Evolutionary conservation across 2,888 invertebrate genomes (phyloP).

Genomic region (Leucoptera coffeella): DNA sequence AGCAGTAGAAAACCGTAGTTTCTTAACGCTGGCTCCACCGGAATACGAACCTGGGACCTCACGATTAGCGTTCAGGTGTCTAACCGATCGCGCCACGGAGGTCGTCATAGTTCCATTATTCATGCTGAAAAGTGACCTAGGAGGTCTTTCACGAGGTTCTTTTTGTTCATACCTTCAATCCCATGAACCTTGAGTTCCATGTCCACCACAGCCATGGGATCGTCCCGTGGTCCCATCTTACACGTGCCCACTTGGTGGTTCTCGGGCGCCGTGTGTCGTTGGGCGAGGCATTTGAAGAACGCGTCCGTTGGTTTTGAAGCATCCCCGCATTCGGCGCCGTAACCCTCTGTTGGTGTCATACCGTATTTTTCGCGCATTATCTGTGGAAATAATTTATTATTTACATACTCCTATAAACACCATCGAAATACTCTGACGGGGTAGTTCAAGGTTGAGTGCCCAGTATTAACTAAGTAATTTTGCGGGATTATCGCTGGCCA

Average conservation of each 20-base stretch:
- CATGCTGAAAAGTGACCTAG: no score
- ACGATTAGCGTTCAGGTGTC: no score
- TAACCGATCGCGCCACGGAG: no score
- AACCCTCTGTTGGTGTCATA: conserved; percentile 30
- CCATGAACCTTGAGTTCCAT: conserved; percentile 60
- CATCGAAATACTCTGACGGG: no score
- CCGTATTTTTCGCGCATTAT: conserved; percentile 52
- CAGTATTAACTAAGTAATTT: no score
- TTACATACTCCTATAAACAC: no score
- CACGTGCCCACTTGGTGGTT: conserved; percentile 79
- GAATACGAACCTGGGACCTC: no score
- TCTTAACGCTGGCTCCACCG: neutral
- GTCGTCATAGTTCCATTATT: no score
- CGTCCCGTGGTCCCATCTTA: conserved; percentile 70
- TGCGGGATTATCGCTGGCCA: no score
- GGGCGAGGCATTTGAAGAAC: conserved; percentile 71
- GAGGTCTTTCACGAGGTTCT: no score
- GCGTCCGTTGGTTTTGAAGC: conserved; percentile 52
- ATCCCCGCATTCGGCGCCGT: conserved; percentile 41
- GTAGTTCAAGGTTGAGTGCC: no score
- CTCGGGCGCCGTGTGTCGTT: conserved; percentile 68
- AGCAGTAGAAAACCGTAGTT: neutral
- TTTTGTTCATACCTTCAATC: conserved; percentile 44
- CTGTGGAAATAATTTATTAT: conserved; percentile 15
- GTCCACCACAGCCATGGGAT: conserved; percentile 70